Conservation (phyloP, 2,888 invertebrate species). For the Tinea pellionella region DNA sequence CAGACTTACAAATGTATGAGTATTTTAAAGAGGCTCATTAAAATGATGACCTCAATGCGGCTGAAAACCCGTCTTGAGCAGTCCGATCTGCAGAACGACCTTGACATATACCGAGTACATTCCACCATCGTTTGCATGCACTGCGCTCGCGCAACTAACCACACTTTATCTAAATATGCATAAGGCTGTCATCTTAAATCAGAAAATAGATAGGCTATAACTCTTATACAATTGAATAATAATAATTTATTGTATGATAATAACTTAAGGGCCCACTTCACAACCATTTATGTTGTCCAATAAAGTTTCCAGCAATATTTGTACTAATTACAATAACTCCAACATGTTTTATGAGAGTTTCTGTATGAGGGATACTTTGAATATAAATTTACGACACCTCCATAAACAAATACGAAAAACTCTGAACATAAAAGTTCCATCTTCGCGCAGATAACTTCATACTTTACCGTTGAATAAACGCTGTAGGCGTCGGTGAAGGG, state of each 20-base stretch:
- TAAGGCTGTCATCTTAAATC: slow-evolving; percentile 33
- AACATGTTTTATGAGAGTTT: background rate
- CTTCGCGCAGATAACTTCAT: slow-evolving; percentile 1
- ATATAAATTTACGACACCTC: slow-evolving; percentile 11
- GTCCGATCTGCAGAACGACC: slow-evolving; percentile 32
- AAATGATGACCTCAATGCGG: slow-evolving; percentile 18
- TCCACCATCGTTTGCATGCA: background rate
- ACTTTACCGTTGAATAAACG: slow-evolving; percentile 8
- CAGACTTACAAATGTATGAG: background rate
- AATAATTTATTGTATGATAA: background rate
- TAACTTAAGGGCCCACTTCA: background rate
- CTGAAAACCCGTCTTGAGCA: slow-evolving; percentile 20
- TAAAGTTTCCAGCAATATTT: background rate
- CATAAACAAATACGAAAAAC: slow-evolving; percentile 13
- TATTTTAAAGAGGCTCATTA: background rate
- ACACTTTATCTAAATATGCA: slow-evolving; percentile 45
- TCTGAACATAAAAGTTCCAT: slow-evolving; percentile 7
- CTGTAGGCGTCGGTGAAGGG: slow-evolving; percentile 4
- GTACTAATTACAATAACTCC: background rate
- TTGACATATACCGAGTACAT: slow-evolving; percentile 38
- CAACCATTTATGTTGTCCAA: background rate
- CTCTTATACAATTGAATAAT: background rate
- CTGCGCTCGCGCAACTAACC: slow-evolving; percentile 17
- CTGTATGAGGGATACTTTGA: background rate
- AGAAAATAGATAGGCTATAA: background rate